Evolutionary conservation across 2,113 vertebrate species (phyloP).

Genomic region (Mastomys coucha): DNA sequence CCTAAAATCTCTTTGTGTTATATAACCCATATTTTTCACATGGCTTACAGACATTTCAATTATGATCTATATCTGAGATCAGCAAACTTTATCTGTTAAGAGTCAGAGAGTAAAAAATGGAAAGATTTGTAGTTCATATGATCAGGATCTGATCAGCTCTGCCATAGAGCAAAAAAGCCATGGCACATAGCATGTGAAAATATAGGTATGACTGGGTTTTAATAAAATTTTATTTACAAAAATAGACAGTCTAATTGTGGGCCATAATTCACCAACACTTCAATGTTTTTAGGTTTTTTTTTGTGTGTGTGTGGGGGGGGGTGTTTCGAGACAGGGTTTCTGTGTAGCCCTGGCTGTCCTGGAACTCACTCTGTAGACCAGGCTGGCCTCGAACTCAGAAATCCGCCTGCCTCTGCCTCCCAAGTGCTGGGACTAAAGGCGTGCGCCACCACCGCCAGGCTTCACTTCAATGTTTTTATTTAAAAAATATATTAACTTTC

Average conservation of each 20-base stretch:
- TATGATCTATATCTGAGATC: conserved; percentile 13
- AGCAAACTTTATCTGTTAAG: background rate
- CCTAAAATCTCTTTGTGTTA: conserved; percentile 15
- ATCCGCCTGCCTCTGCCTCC: too few species aligned
- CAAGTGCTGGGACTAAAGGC: too few species aligned
- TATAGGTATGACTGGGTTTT: background rate
- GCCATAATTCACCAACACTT: background rate
- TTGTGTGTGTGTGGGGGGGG: too few species aligned
- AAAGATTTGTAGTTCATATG: background rate
- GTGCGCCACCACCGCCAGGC: too few species aligned
- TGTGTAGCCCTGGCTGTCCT: too few species aligned
- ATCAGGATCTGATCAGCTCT: background rate
- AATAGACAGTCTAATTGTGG: background rate
- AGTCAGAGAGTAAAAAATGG: background rate
- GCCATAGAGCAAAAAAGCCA: background rate
- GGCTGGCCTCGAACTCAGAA: too few species aligned
- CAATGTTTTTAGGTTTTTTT: background rate
- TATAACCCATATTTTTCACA: conserved; percentile 36
- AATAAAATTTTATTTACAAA: conserved; percentile 30
- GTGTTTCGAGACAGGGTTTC: too few species aligned
- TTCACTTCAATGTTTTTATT: background rate
- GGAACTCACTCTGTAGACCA: too few species aligned
- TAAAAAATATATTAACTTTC: background rate
- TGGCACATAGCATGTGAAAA: background rate
- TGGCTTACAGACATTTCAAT: conserved; percentile 1